These are phyloP conservation scores for Ephestia elutella DNA, from an alignment of 1,140 invertebrate species.

Conservation along the genomic window DNA sequence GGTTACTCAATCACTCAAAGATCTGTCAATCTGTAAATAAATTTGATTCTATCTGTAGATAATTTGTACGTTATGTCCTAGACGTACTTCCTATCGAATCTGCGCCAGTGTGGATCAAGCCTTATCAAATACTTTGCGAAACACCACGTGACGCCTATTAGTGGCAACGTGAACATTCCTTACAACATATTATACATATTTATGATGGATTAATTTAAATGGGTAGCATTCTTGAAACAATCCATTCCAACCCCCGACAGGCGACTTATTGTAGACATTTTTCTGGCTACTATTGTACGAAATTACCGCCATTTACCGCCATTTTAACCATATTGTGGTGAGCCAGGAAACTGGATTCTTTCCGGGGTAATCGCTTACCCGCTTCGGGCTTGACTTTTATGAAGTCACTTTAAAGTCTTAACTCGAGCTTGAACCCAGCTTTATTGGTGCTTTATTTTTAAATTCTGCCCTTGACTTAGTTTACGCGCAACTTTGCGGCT, in stretches of 20 bases:
- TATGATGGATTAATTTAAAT: slow-evolving; percentile 7
- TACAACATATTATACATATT: slow-evolving; percentile 1
- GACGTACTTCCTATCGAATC: too few relatives aligned
- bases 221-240: neutral
- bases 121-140: neutral
- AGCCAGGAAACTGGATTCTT: slow-evolving; percentile 6
- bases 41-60: too few relatives aligned
- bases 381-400: slow-evolving; percentile 9
- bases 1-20: too few relatives aligned
- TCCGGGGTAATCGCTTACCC: neutral
- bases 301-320: slow-evolving; percentile 44
- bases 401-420: slow-evolving; percentile 11
- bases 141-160: neutral
- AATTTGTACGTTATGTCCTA: too few relatives aligned
- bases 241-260: slow-evolving; percentile 6
- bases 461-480: neutral
- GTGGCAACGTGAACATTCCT: neutral
- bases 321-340: slow-evolving; percentile 24
- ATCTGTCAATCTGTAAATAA: too few relatives aligned
- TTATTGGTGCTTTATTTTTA: neutral
- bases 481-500: neutral
- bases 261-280: slow-evolving; percentile 40
- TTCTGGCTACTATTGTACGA: slow-evolving; percentile 41
- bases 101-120: too few relatives aligned
- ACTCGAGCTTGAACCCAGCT: neutral